Conservation (phyloP, 2,888 invertebrate genomes). For the Rhopalosiphum nymphaeae region DNA sequence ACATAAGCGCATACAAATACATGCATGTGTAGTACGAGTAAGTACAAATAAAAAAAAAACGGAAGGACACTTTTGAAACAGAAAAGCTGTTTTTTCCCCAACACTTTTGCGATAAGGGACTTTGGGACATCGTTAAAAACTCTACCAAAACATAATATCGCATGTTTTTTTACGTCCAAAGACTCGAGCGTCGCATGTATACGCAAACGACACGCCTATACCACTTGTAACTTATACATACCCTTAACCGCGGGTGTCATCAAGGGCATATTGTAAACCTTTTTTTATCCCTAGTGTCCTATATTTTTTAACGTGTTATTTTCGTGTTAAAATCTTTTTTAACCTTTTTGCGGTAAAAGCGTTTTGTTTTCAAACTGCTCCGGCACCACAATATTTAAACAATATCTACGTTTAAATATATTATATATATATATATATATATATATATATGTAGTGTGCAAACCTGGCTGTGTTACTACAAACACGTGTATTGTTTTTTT, state of each 20-base stretch:
- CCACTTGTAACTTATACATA: conserved; percentile 47
- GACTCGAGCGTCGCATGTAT: neutral
- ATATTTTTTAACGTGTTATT: conserved; percentile 54
- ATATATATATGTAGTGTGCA: neutral
- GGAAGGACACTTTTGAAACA: conserved; percentile 33
- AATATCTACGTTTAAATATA: neutral
- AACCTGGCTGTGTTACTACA: neutral
- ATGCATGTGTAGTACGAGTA: neutral
- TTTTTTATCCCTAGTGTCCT: conserved; percentile 34
- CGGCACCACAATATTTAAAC: neutral
- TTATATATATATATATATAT: neutral
- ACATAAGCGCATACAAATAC: neutral
- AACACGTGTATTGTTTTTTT: neutral
- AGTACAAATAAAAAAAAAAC: conserved; percentile 21
- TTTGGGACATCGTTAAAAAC: conserved; percentile 60
- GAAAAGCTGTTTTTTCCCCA: conserved; percentile 34
- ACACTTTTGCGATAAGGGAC: conserved; percentile 49
- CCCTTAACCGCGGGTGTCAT: conserved; percentile 54
- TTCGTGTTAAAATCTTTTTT: conserved; percentile 47
- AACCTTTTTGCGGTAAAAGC: conserved; percentile 28
- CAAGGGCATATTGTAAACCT: conserved; percentile 22
- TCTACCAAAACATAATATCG: conserved; percentile 43
- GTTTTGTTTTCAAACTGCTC: neutral
- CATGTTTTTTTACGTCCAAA: conserved; percentile 6
- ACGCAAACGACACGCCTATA: conserved; percentile 42